Conservation (phyloP, 2,797 vertebrate species). For the Sebastes jordani region DNA sequence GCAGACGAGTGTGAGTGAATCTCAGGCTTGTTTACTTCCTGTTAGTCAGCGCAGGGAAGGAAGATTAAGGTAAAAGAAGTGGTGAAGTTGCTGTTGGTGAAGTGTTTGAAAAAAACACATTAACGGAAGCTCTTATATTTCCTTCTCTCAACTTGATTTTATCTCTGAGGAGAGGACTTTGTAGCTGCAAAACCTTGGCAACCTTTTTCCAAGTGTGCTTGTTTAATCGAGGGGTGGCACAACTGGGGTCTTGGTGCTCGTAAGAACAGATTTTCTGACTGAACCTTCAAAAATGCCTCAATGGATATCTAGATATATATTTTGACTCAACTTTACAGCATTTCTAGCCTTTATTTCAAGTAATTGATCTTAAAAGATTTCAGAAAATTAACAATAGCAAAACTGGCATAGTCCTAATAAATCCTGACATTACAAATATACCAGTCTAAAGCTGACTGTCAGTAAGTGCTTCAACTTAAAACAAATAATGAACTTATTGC, state of each 20-base stretch:
- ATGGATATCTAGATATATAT: not conserved
- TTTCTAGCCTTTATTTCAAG: rapidly evolving
- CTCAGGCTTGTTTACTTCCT: constrained; percentile 33
- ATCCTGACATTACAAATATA: too few species aligned
- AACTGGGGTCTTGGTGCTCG: constrained; percentile 86
- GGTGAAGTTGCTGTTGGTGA: constrained; percentile 87
- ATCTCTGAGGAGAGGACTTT: constrained; percentile 86
- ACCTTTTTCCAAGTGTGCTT: constrained; percentile 24
- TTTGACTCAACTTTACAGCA: too few species aligned
- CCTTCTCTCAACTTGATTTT: constrained; percentile 91
- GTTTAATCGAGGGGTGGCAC: constrained; percentile 80
- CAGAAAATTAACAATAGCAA: too few species aligned
- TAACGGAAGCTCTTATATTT: constrained; percentile 90
- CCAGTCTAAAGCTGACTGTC: too few species aligned
- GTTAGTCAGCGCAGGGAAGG: constrained; percentile 67
- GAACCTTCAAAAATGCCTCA: constrained; percentile 87
- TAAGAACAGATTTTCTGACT: constrained; percentile 93
- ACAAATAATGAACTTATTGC: too few species aligned
- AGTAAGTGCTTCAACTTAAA: too few species aligned
- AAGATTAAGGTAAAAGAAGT: constrained; percentile 85
- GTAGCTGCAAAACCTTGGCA: constrained; percentile 60
- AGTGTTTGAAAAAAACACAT: constrained; percentile 85
- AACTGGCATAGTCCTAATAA: too few species aligned
- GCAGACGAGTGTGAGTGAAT: constrained; percentile 15
- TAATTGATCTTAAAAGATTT: too few species aligned